A percentile compares a stretch with the other conserved stretches of the same genome.
These are phyloP conservation scores for Chlorospingus semifuscus DNA, from an alignment of 2,797 vertebrate genomes.

Conservation along the genomic window DNA sequence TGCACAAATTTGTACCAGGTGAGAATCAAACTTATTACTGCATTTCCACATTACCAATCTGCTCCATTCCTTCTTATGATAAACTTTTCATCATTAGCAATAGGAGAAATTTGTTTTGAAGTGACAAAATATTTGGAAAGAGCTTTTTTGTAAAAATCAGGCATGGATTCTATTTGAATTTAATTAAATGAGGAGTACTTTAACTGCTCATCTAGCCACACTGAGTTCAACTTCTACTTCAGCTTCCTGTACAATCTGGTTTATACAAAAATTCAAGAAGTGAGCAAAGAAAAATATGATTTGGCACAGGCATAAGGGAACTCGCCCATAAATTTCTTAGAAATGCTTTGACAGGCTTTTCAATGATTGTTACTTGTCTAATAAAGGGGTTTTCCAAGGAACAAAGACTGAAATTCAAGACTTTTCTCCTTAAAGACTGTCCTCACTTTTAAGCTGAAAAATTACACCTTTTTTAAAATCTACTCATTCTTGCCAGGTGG, in stretches of 20 bases:
- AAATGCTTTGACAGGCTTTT: conserved; percentile 14
- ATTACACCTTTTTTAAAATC: neutral
- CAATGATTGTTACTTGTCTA: neutral
- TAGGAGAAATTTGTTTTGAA: neutral
- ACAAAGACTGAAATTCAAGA: neutral
- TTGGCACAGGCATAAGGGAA: neutral
- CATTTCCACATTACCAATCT: neutral
- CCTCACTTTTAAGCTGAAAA: neutral
- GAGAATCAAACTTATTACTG: neutral
- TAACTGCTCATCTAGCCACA: neutral
- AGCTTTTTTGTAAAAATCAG: neutral
- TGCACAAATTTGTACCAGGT: neutral
- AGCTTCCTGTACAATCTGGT: neutral
- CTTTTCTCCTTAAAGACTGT: neutral
- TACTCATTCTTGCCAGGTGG: neutral
- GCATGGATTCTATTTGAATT: neutral
- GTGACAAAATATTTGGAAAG: neutral
- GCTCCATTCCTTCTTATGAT: neutral
- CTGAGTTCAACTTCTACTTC: neutral
- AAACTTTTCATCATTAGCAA: neutral
- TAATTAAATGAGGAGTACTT: neutral
- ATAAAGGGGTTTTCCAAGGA: neutral
- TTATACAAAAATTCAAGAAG: neutral
- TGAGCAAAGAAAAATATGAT: neutral
- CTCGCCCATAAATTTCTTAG: neutral